A percentile compares a stretch with the other conserved stretches of the same genome.
Conservation (phyloP, 2,888 invertebrate species). For the Acanthoscelides obtectus region DNA sequence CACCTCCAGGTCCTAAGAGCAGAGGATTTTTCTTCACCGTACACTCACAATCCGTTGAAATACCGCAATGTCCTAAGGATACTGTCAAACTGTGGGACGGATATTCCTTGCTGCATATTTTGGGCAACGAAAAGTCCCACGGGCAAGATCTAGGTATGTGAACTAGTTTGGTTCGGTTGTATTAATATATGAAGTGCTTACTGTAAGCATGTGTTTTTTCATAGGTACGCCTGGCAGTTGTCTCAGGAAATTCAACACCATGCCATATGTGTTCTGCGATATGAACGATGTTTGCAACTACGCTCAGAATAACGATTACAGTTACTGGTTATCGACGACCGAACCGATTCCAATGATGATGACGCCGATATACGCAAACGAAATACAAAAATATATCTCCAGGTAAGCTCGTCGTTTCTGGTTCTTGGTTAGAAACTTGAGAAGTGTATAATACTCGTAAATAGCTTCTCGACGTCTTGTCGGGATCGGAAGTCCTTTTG, state of each 20-base stretch:
- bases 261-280: conserved; percentile 97
- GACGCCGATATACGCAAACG: conserved; percentile 82
- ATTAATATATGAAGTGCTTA: background rate
- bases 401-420: conserved; percentile 53
- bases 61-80: conserved; percentile 80
- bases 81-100: conserved; percentile 86
- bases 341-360: conserved; percentile 91
- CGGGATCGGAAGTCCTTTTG: background rate
- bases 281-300: conserved; percentile 91
- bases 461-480: no score
- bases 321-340: conserved; percentile 93
- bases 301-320: conserved; percentile 93
- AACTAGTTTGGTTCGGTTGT: background rate
- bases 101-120: conserved; percentile 89
- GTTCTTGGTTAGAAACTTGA: background rate
- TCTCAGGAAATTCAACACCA: conserved; percentile 84
- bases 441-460: no score
- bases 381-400: conserved; percentile 86
- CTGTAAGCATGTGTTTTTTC: conserved; percentile 13
- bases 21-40: conserved; percentile 86
- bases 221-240: conserved; percentile 89
- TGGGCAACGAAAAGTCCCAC: conserved; percentile 85
- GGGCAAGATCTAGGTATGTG: conserved; percentile 84
- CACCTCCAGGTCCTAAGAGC: conserved; percentile 69
- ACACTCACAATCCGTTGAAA: conserved; percentile 83